Base-by-base conservation (phyloP, 2,888 invertebrate species). In the Lepidocyrtinus sp. region DNA sequence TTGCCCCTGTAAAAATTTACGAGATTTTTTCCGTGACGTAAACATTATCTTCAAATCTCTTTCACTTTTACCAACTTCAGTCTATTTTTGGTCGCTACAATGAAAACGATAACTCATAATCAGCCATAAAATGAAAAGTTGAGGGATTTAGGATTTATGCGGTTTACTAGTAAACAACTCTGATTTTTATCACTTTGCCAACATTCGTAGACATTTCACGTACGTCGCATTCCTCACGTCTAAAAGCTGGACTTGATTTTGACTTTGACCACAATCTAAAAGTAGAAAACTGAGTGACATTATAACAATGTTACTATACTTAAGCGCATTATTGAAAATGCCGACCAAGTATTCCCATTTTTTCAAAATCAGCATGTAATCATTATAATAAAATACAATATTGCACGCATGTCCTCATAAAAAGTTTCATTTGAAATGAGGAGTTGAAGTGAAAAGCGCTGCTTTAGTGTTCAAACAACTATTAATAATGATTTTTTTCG, bases 221-320 rank as follows among this genome's bases (percentile, higher is more conserved):
- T 50, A n/a, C 50, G 50, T 17, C 50, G 50, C 50, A 50, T 50
- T 50, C 50, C 50, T 50, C 50, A 50, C 50, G 50, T 50, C 50
- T 36, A 12, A 36, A 12, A 12, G 17, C 50, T 50, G 50, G 50
- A 50, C 50, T 50, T 50, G 50, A 50, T 50, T 50, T 50, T 50
- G 50, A 50, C 50, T 50, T 50, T 50, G 50, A 50, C 50, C 50
- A 50, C 50, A 50, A 7, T 50, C 17, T 36, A 36, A 50, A 50
- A 12, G 15, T n/a, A 12, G 50, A 2, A 50, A 50, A 50, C 5
- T 50, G 50, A 50, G 50, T 50, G 50, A 50, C 5, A n/a, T n/a
- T n/a, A n/a, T 50, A 17, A 50, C 50, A 50, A 17, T 50, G 50
- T 17, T n/a, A n/a, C n/a, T 17, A 50, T 17, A 50, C 50, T 50